These are phyloP conservation scores for Tinamus guttatus DNA, from an alignment of 2,113 vertebrate species.

Conservation along the genomic window DNA sequence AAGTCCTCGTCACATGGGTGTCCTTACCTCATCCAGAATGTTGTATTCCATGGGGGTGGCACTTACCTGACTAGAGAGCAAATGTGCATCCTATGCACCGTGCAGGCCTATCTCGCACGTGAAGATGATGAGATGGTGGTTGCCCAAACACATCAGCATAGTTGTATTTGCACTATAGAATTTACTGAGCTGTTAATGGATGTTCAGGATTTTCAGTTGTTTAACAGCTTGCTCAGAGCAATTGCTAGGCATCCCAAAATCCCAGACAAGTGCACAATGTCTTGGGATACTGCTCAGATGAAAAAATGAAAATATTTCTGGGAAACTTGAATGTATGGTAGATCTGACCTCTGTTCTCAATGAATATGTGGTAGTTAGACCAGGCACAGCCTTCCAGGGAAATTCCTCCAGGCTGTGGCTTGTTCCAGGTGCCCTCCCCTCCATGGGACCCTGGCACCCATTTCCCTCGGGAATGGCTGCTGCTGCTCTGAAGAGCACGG, in stretches of 20 bases:
- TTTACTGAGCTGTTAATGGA: neutral
- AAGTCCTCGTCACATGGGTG: neutral
- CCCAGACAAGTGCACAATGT: neutral
- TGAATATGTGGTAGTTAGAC: neutral
- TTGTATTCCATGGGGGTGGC: neutral
- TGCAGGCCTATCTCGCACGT: neutral
- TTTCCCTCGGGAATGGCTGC: neutral
- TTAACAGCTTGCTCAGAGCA: neutral
- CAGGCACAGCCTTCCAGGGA: neutral
- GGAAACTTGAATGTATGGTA: neutral
- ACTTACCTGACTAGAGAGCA: neutral
- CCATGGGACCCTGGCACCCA: neutral
- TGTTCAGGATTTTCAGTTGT: neutral
- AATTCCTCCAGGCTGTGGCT: neutral
- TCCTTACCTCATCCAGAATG: neutral
- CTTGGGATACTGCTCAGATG: neutral
- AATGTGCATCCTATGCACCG: neutral
- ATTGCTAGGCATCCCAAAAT: neutral
- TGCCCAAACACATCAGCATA: neutral
- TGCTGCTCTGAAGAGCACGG: neutral
- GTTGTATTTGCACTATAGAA: neutral
- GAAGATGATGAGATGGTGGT: neutral
- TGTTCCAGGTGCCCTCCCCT: neutral
- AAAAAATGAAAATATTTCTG: neutral
- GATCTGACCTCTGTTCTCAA: neutral